Conservation (phyloP, 2,888 invertebrate genomes). For the Matsumyia berberina region DNA sequence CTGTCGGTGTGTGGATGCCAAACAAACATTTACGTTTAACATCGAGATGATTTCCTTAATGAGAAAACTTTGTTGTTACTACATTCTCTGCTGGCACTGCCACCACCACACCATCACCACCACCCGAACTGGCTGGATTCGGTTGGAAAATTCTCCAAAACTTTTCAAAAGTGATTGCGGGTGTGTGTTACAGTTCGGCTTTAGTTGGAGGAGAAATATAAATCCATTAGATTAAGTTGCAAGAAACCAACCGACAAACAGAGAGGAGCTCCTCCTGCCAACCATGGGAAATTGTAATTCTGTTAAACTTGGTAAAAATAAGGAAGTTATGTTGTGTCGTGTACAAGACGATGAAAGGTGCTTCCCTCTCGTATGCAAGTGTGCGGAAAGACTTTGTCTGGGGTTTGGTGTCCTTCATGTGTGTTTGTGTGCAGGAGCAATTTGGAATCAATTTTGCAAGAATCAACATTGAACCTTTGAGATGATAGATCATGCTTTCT, state of each 20-base stretch:
- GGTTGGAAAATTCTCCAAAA: slow-evolving; percentile 36
- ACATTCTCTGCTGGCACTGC: slow-evolving; percentile 3
- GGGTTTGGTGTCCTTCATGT: not conserved
- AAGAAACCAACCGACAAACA: slow-evolving; percentile 31
- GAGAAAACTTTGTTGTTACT: slow-evolving; percentile 69
- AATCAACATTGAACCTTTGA: slow-evolving; percentile 44
- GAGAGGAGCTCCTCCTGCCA: slow-evolving; percentile 7
- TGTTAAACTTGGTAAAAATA: slow-evolving; percentile 46
- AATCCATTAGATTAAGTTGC: slow-evolving; percentile 47
- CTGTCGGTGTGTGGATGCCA: slow-evolving; percentile 16
- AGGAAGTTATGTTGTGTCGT: not conserved
- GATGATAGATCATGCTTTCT: slow-evolving; percentile 34
- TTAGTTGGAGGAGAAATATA: slow-evolving; percentile 24
- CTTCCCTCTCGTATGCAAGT: not conserved
- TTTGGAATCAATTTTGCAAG: slow-evolving; percentile 51
- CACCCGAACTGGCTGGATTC: too few species aligned
- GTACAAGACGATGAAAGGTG: not conserved
- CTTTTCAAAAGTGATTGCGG: slow-evolving; percentile 16
- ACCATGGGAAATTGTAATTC: slow-evolving; percentile 51
- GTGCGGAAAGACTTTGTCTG: not conserved
- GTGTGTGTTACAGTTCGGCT: not conserved
- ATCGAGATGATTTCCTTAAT: slow-evolving; percentile 72
- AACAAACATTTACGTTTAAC: slow-evolving; percentile 66
- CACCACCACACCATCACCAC: slow-evolving; percentile 8
- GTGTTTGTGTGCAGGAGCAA: slow-evolving; percentile 8